Percentiles rank a stretch among this genome's conserved stretches.
These are phyloP conservation scores for Virgularia gustaviana DNA, from an alignment of 92 coral and sea anemone genomes.

Conservation along the genomic window DNA sequence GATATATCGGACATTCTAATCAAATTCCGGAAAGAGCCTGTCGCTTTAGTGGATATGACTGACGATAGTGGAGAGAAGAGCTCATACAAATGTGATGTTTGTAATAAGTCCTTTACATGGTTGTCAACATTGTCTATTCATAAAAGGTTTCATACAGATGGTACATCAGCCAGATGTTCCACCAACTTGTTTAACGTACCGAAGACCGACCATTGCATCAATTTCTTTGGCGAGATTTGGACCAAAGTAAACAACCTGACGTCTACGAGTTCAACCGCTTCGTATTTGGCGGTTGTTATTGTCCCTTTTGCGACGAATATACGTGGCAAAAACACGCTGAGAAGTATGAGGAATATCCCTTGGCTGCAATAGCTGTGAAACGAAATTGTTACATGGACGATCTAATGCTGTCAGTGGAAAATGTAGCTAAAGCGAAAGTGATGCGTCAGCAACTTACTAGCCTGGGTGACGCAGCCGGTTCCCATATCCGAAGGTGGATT, in stretches of 20 bases:
- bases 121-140: too few species aligned
- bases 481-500: constrained; percentile 57
- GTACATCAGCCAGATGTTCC: constrained; percentile 56
- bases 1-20: constrained; percentile 37
- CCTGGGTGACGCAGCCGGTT: constrained; percentile 35
- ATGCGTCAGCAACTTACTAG: constrained; percentile 11
- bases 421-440: constrained; percentile 37
- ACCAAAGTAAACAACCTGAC: constrained; percentile 43
- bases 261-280: constrained; percentile 19
- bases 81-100: too few species aligned
- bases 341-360: constrained; percentile 49
- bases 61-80: too few species aligned
- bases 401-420: constrained; percentile 26
- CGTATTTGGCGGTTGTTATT: constrained; percentile 53
- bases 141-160: too few species aligned
- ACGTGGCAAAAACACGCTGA: constrained; percentile 49
- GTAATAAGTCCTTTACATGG: too few species aligned
- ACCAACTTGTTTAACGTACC: constrained; percentile 25
- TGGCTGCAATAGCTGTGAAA: constrained; percentile 39
- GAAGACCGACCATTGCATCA: constrained; percentile 41
- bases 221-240: constrained; percentile 41
- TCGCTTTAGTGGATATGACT: constrained; percentile 21
- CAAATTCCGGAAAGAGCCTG: constrained; percentile 40
- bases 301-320: constrained; percentile 52
- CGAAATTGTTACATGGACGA: constrained; percentile 31